Evolutionary conservation across 2,113 vertebrate species (phyloP).

Genomic region (Tragulus kanchil): DNA sequence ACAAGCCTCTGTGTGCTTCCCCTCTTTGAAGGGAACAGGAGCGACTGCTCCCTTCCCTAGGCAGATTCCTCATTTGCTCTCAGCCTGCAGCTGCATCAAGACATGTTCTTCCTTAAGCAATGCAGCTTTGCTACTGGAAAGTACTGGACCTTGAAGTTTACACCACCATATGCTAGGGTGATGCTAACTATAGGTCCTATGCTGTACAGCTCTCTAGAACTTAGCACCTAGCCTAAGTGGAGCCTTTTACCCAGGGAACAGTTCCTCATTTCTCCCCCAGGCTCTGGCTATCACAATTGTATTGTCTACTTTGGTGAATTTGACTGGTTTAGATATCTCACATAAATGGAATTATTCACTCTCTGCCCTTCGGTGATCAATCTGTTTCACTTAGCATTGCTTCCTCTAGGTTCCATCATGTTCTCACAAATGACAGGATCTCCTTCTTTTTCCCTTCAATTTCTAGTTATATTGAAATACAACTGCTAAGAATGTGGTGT

Average conservation of each 20-base stretch:
- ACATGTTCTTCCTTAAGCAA: not conserved
- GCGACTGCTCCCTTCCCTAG: not conserved
- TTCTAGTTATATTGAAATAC: not conserved
- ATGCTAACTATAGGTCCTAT: not conserved
- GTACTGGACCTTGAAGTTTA: not conserved
- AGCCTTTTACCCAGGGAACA: not conserved
- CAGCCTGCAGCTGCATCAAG: not conserved
- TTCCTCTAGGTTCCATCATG: not conserved
- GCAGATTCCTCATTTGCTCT: not conserved
- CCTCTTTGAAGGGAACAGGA: fast-evolving
- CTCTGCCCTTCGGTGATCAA: not conserved
- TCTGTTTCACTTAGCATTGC: not conserved
- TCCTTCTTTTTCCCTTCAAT: not conserved
- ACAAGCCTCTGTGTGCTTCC: not conserved
- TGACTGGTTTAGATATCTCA: not conserved
- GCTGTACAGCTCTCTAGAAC: not conserved
- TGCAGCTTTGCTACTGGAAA: not conserved
- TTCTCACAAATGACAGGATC: not conserved
- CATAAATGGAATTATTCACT: not conserved
- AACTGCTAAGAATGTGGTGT: not conserved
- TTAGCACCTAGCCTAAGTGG: not conserved
- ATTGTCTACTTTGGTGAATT: not conserved
- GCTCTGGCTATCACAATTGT: not conserved
- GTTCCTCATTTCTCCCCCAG: not conserved
- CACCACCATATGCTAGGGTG: fast-evolving